Evolutionary conservation across 2,113 vertebrate species (phyloP).

Genomic region (Menidia beryllina): DNA sequence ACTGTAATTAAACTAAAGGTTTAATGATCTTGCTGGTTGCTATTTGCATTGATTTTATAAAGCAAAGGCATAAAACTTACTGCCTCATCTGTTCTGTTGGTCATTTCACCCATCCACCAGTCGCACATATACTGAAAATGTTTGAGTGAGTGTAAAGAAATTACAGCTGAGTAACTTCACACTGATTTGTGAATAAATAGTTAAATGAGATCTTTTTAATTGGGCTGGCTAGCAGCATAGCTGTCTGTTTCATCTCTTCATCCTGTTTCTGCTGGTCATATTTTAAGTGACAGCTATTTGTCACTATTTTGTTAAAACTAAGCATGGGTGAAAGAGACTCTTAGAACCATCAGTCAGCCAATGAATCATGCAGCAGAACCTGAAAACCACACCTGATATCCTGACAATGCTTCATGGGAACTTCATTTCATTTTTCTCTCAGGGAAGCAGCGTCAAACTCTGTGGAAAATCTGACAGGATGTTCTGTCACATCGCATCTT

Average conservation of each 20-base stretch:
- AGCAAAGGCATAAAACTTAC: too few relatives aligned
- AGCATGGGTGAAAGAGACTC: neutral
- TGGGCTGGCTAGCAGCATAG: too few relatives aligned
- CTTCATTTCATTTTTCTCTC: constrained; percentile 22
- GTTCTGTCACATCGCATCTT: constrained; percentile 36
- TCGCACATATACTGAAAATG: too few relatives aligned
- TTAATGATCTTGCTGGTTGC: too few relatives aligned
- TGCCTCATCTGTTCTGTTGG: too few relatives aligned
- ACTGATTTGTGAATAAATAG: too few relatives aligned
- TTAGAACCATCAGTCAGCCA: neutral
- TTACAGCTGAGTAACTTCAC: too few relatives aligned
- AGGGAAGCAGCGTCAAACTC: constrained; percentile 10
- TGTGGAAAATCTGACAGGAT: constrained; percentile 23
- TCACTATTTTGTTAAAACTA: neutral
- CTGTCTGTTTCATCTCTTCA: neutral
- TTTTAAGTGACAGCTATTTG: neutral
- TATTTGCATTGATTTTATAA: too few relatives aligned
- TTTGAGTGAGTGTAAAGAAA: too few relatives aligned
- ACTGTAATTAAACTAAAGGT: too few relatives aligned
- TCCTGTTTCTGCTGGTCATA: neutral
- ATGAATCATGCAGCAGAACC: neutral
- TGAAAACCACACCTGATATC: constrained; percentile 1
- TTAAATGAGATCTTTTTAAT: too few relatives aligned
- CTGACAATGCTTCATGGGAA: constrained; percentile 1
- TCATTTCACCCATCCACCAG: too few relatives aligned